Evolutionary conservation across 1,140 invertebrate species (phyloP).

Genomic region (Bombus soroeensis): DNA sequence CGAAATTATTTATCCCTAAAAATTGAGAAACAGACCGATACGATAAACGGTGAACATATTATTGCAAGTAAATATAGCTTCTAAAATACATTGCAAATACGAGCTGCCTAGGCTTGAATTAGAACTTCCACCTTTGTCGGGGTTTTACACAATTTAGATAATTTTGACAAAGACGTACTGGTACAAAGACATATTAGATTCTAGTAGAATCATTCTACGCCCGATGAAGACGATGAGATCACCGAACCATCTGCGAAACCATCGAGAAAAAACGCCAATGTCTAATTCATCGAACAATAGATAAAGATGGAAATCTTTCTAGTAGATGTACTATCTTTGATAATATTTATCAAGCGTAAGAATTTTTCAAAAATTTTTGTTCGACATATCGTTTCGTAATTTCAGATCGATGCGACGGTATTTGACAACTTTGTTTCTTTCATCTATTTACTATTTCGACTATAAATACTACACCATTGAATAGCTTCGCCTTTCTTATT

Average conservation of each 20-base stretch:
- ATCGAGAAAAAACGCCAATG: not conserved
- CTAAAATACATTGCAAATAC: slow-evolving; percentile 75
- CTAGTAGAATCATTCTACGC: not conserved
- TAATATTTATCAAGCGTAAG: no score
- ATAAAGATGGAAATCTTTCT: not conserved
- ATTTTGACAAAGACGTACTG: no score
- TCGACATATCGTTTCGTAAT: no score
- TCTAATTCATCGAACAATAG: not conserved
- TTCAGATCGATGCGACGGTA: no score
- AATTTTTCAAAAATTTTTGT: no score
- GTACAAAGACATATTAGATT: not conserved
- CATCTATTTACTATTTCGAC: no score
- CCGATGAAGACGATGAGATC: not conserved
- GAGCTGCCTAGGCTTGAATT: slow-evolving; percentile 65
- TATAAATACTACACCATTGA: no score
- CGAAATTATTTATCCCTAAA: slow-evolving; percentile 22
- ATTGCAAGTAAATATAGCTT: slow-evolving; percentile 38
- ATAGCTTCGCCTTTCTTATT: no score
- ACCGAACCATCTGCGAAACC: not conserved
- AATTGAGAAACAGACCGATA: slow-evolving; percentile 22
- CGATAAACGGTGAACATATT: not conserved
- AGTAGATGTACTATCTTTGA: no score
- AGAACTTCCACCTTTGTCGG: not conserved
- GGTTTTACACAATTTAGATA: slow-evolving; percentile 11
- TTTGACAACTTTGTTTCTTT: no score